Evolutionary conservation across 2,797 vertebrate genomes (phyloP).

Genomic region (Hephaestus fuliginosus): DNA sequence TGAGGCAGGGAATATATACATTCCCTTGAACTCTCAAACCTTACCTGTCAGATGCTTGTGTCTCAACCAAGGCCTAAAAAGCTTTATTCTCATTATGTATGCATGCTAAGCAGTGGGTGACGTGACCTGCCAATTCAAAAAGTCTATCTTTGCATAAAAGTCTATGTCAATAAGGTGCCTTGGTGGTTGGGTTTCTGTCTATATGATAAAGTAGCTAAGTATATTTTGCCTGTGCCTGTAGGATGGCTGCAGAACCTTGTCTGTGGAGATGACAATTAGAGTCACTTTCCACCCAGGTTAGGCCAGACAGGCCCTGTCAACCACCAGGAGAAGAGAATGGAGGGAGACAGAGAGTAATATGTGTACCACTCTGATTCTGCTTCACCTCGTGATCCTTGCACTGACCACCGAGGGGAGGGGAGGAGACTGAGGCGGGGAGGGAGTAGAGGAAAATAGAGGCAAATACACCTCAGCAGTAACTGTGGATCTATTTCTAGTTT

Average conservation of each 20-base stretch:
- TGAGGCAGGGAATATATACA: slow-evolving; percentile 77
- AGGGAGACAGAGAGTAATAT: slow-evolving; percentile 88
- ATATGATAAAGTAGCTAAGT: slow-evolving; percentile 89
- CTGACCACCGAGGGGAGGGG: slow-evolving; percentile 81
- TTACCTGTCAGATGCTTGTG: slow-evolving; percentile 83
- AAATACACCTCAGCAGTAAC: slow-evolving; percentile 72
- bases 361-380: slow-evolving; percentile 84
- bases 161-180: slow-evolving; percentile 84
- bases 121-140: slow-evolving; percentile 88
- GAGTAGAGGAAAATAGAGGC: slow-evolving; percentile 49
- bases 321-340: slow-evolving; percentile 80
- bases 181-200: slow-evolving; percentile 78
- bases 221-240: slow-evolving; percentile 85
- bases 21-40: slow-evolving; percentile 82
- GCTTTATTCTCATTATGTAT: slow-evolving; percentile 81
- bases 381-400: slow-evolving; percentile 83
- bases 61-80: slow-evolving; percentile 82
- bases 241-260: slow-evolving; percentile 88
- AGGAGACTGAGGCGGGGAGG: slow-evolving; percentile 41
- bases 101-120: slow-evolving; percentile 85
- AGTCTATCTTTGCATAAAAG: slow-evolving; percentile 88
- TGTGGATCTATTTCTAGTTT: slow-evolving; percentile 76
- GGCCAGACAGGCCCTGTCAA: slow-evolving; percentile 87
- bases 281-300: slow-evolving; percentile 90
- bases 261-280: slow-evolving; percentile 90